Conservation (phyloP, 2,888 invertebrate genomes). For the Lordiphosa andalusiaca region DNA sequence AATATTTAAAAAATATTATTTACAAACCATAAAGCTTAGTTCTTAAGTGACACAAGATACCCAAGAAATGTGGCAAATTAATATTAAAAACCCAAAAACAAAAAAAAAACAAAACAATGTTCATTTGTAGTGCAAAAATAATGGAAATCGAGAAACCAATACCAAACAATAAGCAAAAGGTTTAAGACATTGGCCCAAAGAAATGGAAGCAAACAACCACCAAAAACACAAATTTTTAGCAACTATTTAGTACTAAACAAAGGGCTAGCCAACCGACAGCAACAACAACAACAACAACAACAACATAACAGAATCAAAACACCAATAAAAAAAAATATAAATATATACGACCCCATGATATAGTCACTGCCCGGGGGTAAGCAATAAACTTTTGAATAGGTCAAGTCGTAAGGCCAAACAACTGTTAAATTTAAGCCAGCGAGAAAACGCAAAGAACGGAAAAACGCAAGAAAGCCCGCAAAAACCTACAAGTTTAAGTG, state of each 20-base stretch:
- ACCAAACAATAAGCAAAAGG: constrained; percentile 60
- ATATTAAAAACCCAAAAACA: constrained; percentile 51
- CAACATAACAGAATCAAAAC: constrained; percentile 30
- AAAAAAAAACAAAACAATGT: constrained; percentile 36
- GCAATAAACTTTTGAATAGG: constrained; percentile 20
- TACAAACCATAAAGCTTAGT: constrained; percentile 36
- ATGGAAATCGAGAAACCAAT: constrained; percentile 14
- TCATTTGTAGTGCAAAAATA: constrained; percentile 62
- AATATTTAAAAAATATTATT: constrained; percentile 65
- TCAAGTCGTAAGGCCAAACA: constrained; percentile 21
- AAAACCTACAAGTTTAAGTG: constrained; percentile 61
- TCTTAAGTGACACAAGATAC: constrained; percentile 42
- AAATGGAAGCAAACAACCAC: constrained; percentile 43
- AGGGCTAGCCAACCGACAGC: constrained; percentile 3
- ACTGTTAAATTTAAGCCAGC: constrained; percentile 60
- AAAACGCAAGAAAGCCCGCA: constrained; percentile 16
- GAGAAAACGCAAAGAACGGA: constrained; percentile 11
- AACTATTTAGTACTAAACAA: neutral
- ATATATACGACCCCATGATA: neutral
- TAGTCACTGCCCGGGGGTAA: constrained; percentile 6
- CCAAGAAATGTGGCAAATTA: constrained; percentile 69
- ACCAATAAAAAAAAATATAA: constrained; percentile 9
- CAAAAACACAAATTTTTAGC: constrained; percentile 27
- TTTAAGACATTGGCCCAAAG: constrained; percentile 71
- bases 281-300: constrained; percentile 1